Evolutionary conservation across 2,888 invertebrate species (phyloP), one percentile per base, ranked within the genome.

Genomic region (Caenorhabditis angaria): DNA sequence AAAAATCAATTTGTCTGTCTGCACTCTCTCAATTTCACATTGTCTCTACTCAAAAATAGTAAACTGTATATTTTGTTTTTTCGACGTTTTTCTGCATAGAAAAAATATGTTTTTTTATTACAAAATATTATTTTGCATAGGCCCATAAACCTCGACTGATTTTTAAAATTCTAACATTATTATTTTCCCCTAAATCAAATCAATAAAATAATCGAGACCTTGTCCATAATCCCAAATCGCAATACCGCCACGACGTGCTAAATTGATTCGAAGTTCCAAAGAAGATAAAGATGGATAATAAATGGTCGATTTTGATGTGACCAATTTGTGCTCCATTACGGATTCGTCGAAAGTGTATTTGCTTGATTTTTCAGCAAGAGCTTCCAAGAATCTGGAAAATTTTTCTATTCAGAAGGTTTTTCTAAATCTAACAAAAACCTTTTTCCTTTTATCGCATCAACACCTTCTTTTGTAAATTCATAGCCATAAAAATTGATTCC

Each of bases 181-280:
- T n/a, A n/a, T n/a, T n/a, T n/a, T n/a, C n/a, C n/a, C n/a, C n/a
- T n/a, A n/a, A n/a, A n/a, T n/a, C 2, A 70, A 35, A 18, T 70
- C 66, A 0, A 66, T 51, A 32, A 70, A 70, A 50, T 70, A 66
- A 57, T 84, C 70, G 18, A 83, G 61, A 24, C 84, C 85, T 62
- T 86, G 86, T 10, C 86, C 86, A 60, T 86, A 77, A 25, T 86
- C 86, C 86, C 86, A 86, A 54, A 86, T 81, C 12, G 80, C 84
- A 32, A 84, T 67, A 12, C 81, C 86, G 3, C 80, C 60, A 12
- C 71, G 70, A 24, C 73, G 66, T 10, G 83, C 86, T 59, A 86
- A 61, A 24, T 79, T 69, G 25, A 83, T 74, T 1, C 86, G 70
- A n/a, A 75, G 64, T 59, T 83, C 79, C 28, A 86, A 59, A 6